A percentile compares a stretch with the other conserved stretches of the same genome.
phyloP scores from a whole-genome alignment of 2,888 invertebrate genomes.

The Thereva nobilitata region DNA sequence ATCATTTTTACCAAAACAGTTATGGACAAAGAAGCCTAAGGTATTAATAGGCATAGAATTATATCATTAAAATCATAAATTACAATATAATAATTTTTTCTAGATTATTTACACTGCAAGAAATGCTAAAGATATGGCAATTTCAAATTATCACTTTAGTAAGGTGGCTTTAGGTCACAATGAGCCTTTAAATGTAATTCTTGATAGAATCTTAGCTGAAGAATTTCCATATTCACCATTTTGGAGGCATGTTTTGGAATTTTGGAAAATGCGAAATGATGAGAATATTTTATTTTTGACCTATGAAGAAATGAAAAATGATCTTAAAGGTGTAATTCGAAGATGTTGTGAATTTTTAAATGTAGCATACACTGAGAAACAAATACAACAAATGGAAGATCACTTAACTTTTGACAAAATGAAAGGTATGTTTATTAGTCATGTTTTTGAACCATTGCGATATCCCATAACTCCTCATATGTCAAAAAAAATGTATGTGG shows the following conservation, averaged over 20 bases:
- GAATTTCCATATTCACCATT: neutral
- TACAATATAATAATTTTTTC: conserved; percentile 16
- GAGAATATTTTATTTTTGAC: conserved; percentile 12
- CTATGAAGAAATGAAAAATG: conserved; percentile 10
- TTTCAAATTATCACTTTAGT: conserved; percentile 70
- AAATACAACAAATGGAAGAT: conserved; percentile 12
- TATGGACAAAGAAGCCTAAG: conserved; percentile 25
- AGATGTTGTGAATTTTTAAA: conserved; percentile 15
- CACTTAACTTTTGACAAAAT: conserved; percentile 27
- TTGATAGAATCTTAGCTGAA: conserved; percentile 29
- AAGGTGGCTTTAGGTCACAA: conserved; percentile 12
- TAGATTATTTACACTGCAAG: conserved; percentile 75
- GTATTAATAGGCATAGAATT: too few species aligned
- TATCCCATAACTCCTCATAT: conserved; percentile 5
- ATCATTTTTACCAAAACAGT: conserved; percentile 26
- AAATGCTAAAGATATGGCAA: conserved; percentile 78
- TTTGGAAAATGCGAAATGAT: conserved; percentile 13
- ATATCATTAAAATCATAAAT: too few species aligned
- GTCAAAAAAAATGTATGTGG: too few species aligned
- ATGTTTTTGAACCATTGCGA: conserved; percentile 10
- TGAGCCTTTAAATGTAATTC: conserved; percentile 21
- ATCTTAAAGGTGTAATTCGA: conserved; percentile 11
- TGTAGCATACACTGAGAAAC: conserved; percentile 12
- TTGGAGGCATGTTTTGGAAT: conserved; percentile 12
- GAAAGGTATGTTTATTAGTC: conserved; percentile 2